A percentile compares a stretch with the other conserved stretches of the same genome.
phyloP scores from a whole-genome alignment of 2,113 vertebrate genomes.

The Gallinago media region DNA sequence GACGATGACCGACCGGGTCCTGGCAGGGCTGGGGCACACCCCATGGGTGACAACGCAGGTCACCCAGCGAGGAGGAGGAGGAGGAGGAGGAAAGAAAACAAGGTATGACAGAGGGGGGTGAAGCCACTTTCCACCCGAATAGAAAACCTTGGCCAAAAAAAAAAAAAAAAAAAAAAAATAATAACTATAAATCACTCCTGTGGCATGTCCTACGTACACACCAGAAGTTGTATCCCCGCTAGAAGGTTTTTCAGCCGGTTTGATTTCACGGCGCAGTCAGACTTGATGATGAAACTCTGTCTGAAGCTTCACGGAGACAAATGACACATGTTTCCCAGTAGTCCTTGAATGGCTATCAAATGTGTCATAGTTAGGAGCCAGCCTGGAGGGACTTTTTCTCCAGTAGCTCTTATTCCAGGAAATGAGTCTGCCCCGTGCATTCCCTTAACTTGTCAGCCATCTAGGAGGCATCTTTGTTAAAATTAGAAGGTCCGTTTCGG shows the following conservation, averaged over 20 bases:
- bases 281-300: conserved; percentile 54
- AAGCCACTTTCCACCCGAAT: background rate
- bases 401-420: conserved; percentile 36
- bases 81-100: background rate
- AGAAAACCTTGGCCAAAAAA: background rate
- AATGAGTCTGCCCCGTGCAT: background rate
- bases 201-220: background rate
- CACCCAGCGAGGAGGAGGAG: background rate
- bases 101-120: background rate
- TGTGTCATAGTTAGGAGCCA: conserved; percentile 66
- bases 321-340: conserved; percentile 39
- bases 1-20: background rate
- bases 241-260: background rate
- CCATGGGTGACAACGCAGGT: background rate
- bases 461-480: background rate
- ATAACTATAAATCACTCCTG: background rate
- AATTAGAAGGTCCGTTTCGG: background rate
- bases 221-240: background rate
- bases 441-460: background rate
- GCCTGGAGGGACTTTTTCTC: conserved; percentile 39
- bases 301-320: conserved; percentile 8
- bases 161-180: background rate
- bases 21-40: background rate
- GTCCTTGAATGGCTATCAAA: conserved; percentile 61
- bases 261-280: background rate